Percentiles rank a stretch among this genome's conserved stretches.
phyloP scores from a whole-genome alignment of 2,888 invertebrate genomes.

The Tetranychus piercei region DNA sequence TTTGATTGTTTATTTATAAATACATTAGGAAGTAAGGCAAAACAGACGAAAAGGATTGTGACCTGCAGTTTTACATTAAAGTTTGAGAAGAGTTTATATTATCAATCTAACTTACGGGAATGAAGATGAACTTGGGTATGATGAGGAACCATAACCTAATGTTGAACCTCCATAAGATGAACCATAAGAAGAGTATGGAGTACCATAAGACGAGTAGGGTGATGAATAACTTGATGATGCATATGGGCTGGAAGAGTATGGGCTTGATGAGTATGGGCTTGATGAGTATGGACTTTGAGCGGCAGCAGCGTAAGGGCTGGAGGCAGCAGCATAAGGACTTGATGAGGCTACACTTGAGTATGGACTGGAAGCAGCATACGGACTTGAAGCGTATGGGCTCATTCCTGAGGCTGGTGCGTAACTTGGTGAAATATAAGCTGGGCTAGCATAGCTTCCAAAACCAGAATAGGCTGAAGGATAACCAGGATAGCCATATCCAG shows the following conservation, averaged over 20 bases:
- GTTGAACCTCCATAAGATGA: conserved; percentile 6
- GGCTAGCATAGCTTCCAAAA: conserved; percentile 8
- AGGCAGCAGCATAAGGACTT: background rate
- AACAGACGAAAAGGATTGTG: too few relatives aligned
- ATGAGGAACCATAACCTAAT: conserved; percentile 8
- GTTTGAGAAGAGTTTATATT: background rate
- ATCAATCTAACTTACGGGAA: conserved; percentile 1
- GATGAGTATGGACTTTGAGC: background rate
- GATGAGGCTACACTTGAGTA: conserved; percentile 3
- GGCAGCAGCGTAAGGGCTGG: background rate
- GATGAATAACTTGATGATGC: background rate
- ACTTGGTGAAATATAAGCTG: conserved; percentile 4
- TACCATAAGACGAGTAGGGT: background rate
- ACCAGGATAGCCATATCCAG: conserved; percentile 2
- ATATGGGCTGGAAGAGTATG: background rate
- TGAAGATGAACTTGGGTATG: conserved; percentile 8
- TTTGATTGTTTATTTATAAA: background rate
- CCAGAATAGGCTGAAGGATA: conserved; percentile 6
- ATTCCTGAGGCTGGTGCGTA: conserved; percentile 1
- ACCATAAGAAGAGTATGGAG: background rate
- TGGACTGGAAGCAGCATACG: background rate
- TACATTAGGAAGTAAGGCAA: too few relatives aligned
- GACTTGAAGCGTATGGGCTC: background rate
- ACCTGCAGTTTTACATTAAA: too few relatives aligned
- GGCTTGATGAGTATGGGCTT: background rate